Base-by-base conservation (phyloP, 2,888 invertebrate species). In the Phalangium opilio region DNA sequence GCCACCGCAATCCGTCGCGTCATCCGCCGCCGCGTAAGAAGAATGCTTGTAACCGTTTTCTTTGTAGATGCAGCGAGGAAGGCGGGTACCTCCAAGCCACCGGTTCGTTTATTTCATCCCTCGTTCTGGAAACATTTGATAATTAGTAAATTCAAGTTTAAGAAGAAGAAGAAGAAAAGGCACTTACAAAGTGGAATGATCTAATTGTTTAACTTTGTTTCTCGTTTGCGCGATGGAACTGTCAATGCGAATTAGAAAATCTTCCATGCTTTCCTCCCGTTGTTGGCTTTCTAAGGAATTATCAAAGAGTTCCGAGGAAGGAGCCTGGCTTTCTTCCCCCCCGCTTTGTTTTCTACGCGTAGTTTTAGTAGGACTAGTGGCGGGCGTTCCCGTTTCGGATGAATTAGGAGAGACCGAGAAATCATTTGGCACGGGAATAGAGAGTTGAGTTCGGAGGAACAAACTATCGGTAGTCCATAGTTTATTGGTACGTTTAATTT, bases 401-500 rank as follows among this genome's bases (percentile, higher is more conserved):
- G 44, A 45, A 33, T 45, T 50, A 48, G 51, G 45, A 48, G 52
- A 52, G 27, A 33, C n/a, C 20, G 47, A 48, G 8, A 7, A 27
- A 50, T 51, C 54, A n/a, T 41, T 43, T 39, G 50, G 49, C 36
- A 60, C 51, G 36, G 91, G 91, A 64, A 93, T 84, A 64, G 89
- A 73, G 59, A 93, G 73, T 69, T 77, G 79, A 66, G 89, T 85
- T 57, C 87, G 76, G 61, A 91, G 73, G 73, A 89, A 90, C 65
- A 91, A 75, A 73, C 89, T 90, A 68, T 93, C 91, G 46, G 85
- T 79, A 33, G 89, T 85, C 75, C 87, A 93, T 52, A 93, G 72
- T 60, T 84, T 79, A 68, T 93, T 93, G 49, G 80, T 82, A 62
- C 90, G 75, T 61, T 90, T 78, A 63, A 93, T 84, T 70, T 87